Evolutionary conservation across 2,797 vertebrate species (phyloP), one percentile per base, ranked within the genome.

Genomic region (Xenentodon cancila): DNA sequence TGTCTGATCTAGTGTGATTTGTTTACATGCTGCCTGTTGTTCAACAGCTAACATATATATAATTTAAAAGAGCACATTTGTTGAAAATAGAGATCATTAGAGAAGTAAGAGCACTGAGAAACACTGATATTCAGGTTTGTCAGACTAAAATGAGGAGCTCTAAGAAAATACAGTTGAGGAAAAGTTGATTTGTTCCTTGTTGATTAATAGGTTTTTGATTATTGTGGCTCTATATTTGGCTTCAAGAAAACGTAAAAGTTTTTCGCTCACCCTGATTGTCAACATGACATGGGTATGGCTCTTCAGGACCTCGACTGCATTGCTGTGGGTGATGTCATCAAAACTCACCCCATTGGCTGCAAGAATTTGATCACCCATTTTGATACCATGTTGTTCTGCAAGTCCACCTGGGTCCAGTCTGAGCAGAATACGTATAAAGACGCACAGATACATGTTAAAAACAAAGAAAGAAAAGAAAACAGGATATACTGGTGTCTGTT

Each of bases 361-460:
- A 82, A 99, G 92, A 89, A 99, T 97, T 88, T 99, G 97, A 92
- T 99, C 97, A 0, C 97, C 97, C 87, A 98, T 97, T 82, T 97
- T 97, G 87, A 99, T 97, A 58, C 97, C 97, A 0, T 97, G 95
- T 81, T 95, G 95, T 52, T 99, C 97, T 0, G 97, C 97, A 72
- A 99, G 92, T 9, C 97, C 97, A 3, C 96, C 96, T 0, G 94
- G 97, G 76, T 99, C 97, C 82, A 99, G 84, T 86, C 97, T 99
- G 68, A 70, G 46, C 32, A 75, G 30, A 25, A 49, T 8, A 67
- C 11, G 7, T 1, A 53, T 0, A 3, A 37, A 27, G n/a, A 21
- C 21, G 49, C 7, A 8, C 17, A 55, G 18, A 54, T 32, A 17
- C 16, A 19, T 9, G 1, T 11, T 11, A 37, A 2, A 19, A 25